Evolutionary conservation across 2,888 invertebrate genomes (phyloP), one percentile per base, ranked within the genome.

Genomic region (Choristoneura rosaceana): DNA sequence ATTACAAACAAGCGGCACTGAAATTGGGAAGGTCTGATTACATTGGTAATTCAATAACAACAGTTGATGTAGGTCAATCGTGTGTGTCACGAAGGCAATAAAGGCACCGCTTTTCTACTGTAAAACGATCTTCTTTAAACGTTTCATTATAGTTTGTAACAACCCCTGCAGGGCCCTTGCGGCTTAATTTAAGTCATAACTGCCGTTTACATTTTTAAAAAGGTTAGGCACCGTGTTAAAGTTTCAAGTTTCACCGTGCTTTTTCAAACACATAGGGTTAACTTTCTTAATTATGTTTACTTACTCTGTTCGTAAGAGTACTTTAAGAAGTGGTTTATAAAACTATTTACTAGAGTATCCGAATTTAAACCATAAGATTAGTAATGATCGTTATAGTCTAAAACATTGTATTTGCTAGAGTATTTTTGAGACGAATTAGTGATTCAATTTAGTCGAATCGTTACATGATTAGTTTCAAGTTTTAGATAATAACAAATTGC

Each of bases 91-190:
- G 89, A 84, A 86, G 83, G 86, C 82, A 85, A 87, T 85, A 85
- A 79, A 65, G 55, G 64, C 45, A 55, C 82, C 80, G 86, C 89
- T 90, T 92, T 89, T 85, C 79, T 84, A 85, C 84, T 80, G 87
- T 90, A 90, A 91, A 91, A 84, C 88, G 84, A 90, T 90, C 86
- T 82, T 82, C 81, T 81, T 84, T 89, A 89, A 89, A 87, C 80
- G 84, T 86, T 87, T 85, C 84, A 85, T 86, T 83, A 84, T 75
- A 69, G 74, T 79, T 82, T 86, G 83, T 86, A 84, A 76, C 79
- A 68, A 71, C 67, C 69, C 73, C 70, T 71, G 68, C 71, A 73
- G 70, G 69, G 62, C 45, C 45, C 15, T 25, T 41, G 34, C 25
- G 47, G 12, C 45, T 41, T 34, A 59, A 68, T 68, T 63, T n/a